phyloP scores from a whole-genome alignment of 2,888 invertebrate species.

The Autographa pulchrina region DNA sequence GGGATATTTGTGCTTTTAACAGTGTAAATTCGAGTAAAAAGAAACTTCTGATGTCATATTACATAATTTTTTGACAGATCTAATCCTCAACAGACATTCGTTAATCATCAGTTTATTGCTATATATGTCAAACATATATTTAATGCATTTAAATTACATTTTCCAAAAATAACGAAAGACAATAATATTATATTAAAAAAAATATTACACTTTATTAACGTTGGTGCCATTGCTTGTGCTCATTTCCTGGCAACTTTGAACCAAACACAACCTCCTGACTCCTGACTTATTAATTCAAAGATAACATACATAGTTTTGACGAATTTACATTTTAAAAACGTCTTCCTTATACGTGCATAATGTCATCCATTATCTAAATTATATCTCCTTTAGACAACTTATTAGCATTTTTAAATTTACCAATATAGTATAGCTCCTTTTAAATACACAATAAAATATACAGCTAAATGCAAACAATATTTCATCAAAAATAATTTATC shows the following conservation, averaged over 20 bases:
- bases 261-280: constrained; percentile 58
- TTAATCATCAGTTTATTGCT: constrained; percentile 46
- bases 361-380: constrained; percentile 43
- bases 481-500: constrained; percentile 65
- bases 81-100: constrained; percentile 15
- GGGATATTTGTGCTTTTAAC: constrained; percentile 20
- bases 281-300: constrained; percentile 54
- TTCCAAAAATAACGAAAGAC: constrained; percentile 36
- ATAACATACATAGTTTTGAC: constrained; percentile 60
- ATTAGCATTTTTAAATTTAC: constrained; percentile 66
- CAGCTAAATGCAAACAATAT: constrained; percentile 67
- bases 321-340: constrained; percentile 55
- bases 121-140: constrained; percentile 34
- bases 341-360: constrained; percentile 57
- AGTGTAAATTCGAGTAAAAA: constrained; percentile 6
- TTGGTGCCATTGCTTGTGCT: constrained; percentile 61
- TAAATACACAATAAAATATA: constrained; percentile 56
- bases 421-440: constrained; percentile 38
- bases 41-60: constrained; percentile 12
- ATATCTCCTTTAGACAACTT: constrained; percentile 62
- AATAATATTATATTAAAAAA: constrained; percentile 31
- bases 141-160: constrained; percentile 15
- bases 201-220: constrained; percentile 21
- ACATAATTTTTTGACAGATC: constrained; percentile 11
- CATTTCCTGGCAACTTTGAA: constrained; percentile 61